Conservation (phyloP, 2,797 vertebrate genomes). For the Manis pentadactyla region DNA sequence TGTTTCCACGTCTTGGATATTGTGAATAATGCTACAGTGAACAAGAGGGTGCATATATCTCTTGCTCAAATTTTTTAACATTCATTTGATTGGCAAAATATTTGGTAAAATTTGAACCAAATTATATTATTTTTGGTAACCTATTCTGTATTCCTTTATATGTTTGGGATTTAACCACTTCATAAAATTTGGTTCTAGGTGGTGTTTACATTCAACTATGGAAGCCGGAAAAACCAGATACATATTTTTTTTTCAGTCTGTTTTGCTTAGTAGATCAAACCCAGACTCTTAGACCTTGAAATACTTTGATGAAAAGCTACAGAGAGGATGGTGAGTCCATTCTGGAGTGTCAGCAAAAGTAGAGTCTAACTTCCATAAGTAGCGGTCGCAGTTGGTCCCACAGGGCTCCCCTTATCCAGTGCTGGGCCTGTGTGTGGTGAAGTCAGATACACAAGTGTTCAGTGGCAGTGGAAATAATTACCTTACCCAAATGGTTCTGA, state of each 20-base stretch:
- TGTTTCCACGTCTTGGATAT: neutral
- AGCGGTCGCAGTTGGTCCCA: fast-evolving
- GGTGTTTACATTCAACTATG: neutral
- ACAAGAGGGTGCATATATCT: neutral
- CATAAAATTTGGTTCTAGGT: neutral
- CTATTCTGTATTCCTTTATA: neutral
- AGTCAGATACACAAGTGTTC: neutral
- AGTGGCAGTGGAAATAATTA: neutral
- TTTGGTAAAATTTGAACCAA: neutral
- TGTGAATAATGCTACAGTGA: neutral
- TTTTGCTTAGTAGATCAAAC: neutral
- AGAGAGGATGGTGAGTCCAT: neutral
- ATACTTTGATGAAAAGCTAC: neutral
- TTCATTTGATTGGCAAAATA: neutral
- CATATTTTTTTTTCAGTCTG: neutral
- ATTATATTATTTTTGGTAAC: neutral
- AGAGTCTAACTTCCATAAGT: neutral
- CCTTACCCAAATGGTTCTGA: neutral
- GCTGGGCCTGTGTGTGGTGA: neutral
- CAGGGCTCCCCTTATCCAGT: fast-evolving
- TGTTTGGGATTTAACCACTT: neutral
- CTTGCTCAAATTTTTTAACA: neutral
- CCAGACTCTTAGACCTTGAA: neutral
- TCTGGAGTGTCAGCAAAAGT: neutral
- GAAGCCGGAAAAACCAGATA: neutral